A percentile compares a stretch with the other conserved stretches of the same genome.
Conservation (phyloP, 2,797 vertebrate genomes). For the Danio jaintianensis region DNA sequence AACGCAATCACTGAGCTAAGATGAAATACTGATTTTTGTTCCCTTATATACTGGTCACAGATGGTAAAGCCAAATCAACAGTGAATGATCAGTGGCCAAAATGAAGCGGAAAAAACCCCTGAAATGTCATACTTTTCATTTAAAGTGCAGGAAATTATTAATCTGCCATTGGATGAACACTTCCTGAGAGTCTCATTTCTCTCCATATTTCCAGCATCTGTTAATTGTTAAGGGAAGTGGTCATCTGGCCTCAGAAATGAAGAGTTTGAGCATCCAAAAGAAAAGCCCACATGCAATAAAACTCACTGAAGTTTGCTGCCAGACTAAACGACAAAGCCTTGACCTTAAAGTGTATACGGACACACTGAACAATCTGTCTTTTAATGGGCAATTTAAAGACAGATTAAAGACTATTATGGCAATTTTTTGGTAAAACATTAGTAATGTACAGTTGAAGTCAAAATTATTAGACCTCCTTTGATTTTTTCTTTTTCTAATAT, state of each 20-base stretch:
- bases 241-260: constrained; percentile 4
- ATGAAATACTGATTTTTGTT: no score
- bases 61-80: background rate
- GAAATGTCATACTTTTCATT: background rate
- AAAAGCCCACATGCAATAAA: background rate
- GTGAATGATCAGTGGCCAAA: background rate
- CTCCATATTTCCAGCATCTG: constrained; percentile 19
- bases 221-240: constrained; percentile 10
- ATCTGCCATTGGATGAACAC: background rate
- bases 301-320: background rate
- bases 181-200: background rate
- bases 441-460: no score
- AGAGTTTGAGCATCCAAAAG: constrained; percentile 8
- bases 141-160: background rate
- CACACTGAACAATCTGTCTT: background rate
- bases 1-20: no score
- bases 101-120: background rate
- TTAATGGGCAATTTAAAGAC: background rate
- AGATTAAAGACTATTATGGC: no score
- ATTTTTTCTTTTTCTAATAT: no score
- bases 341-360: background rate
- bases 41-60: no score
- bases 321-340: background rate
- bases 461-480: no score
- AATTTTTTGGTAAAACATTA: no score